Evolutionary conservation across 2,888 invertebrate species (phyloP).

Genomic region (Andrena bucephala): DNA sequence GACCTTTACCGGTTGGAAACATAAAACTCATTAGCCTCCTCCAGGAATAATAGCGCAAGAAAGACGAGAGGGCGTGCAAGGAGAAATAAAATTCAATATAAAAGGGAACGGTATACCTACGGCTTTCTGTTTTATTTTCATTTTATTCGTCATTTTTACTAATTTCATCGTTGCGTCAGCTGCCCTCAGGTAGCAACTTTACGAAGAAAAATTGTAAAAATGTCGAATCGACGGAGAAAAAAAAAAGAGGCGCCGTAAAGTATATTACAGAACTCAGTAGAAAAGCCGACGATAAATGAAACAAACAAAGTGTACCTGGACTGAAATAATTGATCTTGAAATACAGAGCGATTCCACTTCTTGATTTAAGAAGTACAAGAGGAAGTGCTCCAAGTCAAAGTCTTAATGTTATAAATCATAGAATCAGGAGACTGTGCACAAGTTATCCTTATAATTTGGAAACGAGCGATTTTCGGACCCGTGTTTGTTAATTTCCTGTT

Average conservation of each 20-base stretch:
- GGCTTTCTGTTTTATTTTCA: background rate
- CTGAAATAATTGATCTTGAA: background rate
- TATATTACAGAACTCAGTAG: background rate
- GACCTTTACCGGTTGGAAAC: background rate
- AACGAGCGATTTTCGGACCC: background rate
- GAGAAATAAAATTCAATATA: constrained; percentile 17
- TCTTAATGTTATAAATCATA: background rate
- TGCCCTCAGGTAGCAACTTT: constrained; percentile 10
- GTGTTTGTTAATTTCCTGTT: background rate
- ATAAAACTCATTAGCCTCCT: background rate
- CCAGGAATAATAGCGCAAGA: constrained; percentile 10
- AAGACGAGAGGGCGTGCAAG: background rate
- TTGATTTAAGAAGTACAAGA: background rate
- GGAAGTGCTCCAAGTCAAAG: background rate
- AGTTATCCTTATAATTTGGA: too few relatives aligned
- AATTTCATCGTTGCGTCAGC: constrained; percentile 37
- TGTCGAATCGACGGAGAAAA: constrained; percentile 4
- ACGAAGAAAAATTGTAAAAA: constrained; percentile 2
- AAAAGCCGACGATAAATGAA: background rate
- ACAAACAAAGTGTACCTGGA: background rate
- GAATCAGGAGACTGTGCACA: too few relatives aligned
- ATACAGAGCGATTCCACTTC: background rate
- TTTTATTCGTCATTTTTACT: constrained; percentile 13
- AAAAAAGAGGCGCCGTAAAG: background rate
- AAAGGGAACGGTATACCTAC: background rate